These are phyloP conservation scores for Petrocephalus microphthalmus DNA, from an alignment of 2,113 vertebrate species.

Conservation along the genomic window DNA sequence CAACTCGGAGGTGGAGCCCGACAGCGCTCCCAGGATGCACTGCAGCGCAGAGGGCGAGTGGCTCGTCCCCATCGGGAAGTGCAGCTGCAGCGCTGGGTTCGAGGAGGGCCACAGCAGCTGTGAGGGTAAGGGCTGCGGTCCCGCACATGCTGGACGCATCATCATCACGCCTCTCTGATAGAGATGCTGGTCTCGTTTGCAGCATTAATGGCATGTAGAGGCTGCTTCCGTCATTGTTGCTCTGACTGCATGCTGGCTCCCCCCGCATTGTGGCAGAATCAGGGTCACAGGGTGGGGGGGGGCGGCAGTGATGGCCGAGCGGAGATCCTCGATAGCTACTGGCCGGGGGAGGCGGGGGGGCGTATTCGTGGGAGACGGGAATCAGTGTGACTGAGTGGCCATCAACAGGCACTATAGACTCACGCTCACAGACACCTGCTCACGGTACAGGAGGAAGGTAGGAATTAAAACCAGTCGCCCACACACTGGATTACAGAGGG, in stretches of 20 bases:
- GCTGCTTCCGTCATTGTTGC: not conserved
- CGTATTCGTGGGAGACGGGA: not conserved
- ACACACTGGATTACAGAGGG: not conserved
- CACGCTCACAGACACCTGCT: conserved; percentile 8
- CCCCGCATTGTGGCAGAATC: no score
- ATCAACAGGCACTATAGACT: not conserved
- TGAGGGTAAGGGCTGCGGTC: conserved; percentile 69
- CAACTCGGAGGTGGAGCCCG: conserved; percentile 78
- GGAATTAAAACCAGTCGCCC: not conserved
- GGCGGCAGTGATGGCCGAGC: not conserved
- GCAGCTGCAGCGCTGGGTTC: conserved; percentile 85
- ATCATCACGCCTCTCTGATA: not conserved
- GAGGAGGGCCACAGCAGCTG: conserved; percentile 89
- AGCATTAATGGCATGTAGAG: not conserved
- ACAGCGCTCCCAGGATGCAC: conserved; percentile 89
- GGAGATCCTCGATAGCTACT: not conserved
- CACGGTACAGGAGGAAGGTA: not conserved
- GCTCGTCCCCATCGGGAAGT: conserved; percentile 92
- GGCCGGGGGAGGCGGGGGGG: not conserved
- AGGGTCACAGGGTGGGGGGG: not conserved
- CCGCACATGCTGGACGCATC: not conserved
- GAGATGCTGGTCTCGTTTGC: not conserved
- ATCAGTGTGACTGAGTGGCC: not conserved
- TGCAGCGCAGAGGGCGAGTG: conserved; percentile 94
- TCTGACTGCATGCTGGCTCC: no score